Conservation (phyloP, 2,113 vertebrate species). For the Callaeas wilsoni region DNA sequence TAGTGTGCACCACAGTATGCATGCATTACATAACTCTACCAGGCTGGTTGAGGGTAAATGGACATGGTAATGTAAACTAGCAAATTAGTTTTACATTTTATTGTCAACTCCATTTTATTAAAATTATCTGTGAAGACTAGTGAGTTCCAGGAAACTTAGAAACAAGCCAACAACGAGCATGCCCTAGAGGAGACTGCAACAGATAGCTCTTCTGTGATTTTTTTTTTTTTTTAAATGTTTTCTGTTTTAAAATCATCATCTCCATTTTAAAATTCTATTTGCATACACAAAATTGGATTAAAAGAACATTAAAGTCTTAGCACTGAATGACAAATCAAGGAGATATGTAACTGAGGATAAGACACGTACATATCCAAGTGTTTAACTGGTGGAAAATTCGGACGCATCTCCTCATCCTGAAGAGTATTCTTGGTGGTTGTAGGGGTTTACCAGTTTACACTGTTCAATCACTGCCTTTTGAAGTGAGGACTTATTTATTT, state of each 20-base stretch:
- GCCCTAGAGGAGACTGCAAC: neutral
- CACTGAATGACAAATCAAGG: conserved; percentile 1
- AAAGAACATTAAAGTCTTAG: neutral
- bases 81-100: neutral
- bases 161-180: neutral
- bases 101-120: neutral
- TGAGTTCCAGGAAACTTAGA: neutral
- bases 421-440: neutral
- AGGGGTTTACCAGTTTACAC: neutral
- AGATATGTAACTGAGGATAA: neutral
- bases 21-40: neutral
- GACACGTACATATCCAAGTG: neutral
- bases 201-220: neutral
- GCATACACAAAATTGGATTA: neutral
- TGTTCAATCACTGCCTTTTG: neutral
- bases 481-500: neutral
- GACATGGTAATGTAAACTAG: neutral
- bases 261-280: neutral
- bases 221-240: neutral
- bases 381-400: neutral
- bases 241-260: neutral
- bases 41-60: neutral
- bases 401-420: neutral
- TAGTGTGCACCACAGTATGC: neutral
- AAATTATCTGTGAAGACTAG: neutral